Percentiles rank a stretch among this genome's conserved stretches.
These are phyloP conservation scores for Incurvaria masculella DNA, from an alignment of 2,888 invertebrate species.

Conservation along the genomic window DNA sequence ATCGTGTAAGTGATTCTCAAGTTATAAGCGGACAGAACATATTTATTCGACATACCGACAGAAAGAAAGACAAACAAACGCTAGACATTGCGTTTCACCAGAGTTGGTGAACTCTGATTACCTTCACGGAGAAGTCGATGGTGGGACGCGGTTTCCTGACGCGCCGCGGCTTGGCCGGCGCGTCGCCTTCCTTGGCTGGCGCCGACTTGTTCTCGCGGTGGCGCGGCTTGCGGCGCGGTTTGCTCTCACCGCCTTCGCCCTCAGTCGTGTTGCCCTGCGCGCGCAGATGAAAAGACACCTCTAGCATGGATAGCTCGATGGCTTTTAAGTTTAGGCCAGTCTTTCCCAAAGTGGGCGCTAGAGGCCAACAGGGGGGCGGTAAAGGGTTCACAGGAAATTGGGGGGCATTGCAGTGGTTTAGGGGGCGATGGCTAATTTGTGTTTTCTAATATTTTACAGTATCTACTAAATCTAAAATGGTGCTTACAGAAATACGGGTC, in stretches of 20 bases:
- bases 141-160: constrained; percentile 36
- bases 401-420: too few species aligned
- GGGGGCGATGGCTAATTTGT: too few species aligned
- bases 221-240: constrained; percentile 25
- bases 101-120: constrained; percentile 15
- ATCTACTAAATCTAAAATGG: background rate
- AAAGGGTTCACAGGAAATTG: background rate
- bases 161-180: constrained; percentile 28
- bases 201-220: constrained; percentile 22
- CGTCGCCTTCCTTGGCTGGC: constrained; percentile 22
- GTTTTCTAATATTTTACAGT: too few species aligned
- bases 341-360: too few species aligned
- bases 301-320: background rate
- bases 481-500: background rate
- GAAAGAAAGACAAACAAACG: constrained; percentile 29
- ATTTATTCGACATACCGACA: too few species aligned
- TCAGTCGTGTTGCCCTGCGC: constrained; percentile 44
- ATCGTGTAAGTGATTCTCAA: too few species aligned
- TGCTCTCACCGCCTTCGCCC: constrained; percentile 28
- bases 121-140: constrained; percentile 59
- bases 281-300: too few species aligned
- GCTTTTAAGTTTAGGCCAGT: constrained; percentile 2
- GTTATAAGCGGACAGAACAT: too few species aligned
- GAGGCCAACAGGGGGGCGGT: too few species aligned
- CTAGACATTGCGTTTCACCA: too few species aligned